Base-by-base conservation (phyloP, 2,888 invertebrate species). In the Sarcophaga carnaria region DNA sequence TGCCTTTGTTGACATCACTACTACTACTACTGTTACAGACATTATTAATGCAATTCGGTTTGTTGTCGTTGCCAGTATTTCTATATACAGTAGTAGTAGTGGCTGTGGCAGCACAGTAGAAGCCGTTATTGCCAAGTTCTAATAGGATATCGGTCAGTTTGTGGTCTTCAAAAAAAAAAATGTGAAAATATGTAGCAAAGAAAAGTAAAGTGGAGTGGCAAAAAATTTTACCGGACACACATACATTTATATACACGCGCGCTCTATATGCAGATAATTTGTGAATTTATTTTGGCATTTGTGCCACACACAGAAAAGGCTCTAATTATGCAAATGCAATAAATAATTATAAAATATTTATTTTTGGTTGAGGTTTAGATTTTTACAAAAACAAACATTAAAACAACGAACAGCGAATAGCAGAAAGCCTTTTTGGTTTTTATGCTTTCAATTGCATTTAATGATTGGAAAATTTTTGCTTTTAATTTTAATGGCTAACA, bases 141-240 rank as follows among this genome's bases (percentile, higher is more conserved):
- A 70, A 70, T 75, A 70, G 67, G 22, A 70, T 78, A 70, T 69
- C 25, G 83, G 83, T 64, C 64, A 80, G 69, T 70, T 74, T 70
- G 47, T 69, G 79, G 83, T 69, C 14, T 49, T 37, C 12, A 72
- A 25, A 60, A 60, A 20, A 59, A 8, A 4, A 3, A 20, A 25
- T 0, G 45, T 20, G 14, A 69, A 60, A 10, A 4, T n/a, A 37
- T 12, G 25, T 2, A 69, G 11, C 6, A 22, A 45, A 11, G 37
- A 14, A 37, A 17, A 20, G 27, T 11, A 6, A 8, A 4, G 11
- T 25, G 17, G 4, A 62, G n/a, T 20, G 10, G 62, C 17, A 62
- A 3, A 62, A 22, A 62, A 62, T n/a, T 22, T 10, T 54, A 54
- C 10, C 37, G 4, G 4, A 37, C 37, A 37, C 37, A 37, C 37